Conservation (phyloP, 1,140 invertebrate genomes). For the Thaumetopoea pityocampa region DNA sequence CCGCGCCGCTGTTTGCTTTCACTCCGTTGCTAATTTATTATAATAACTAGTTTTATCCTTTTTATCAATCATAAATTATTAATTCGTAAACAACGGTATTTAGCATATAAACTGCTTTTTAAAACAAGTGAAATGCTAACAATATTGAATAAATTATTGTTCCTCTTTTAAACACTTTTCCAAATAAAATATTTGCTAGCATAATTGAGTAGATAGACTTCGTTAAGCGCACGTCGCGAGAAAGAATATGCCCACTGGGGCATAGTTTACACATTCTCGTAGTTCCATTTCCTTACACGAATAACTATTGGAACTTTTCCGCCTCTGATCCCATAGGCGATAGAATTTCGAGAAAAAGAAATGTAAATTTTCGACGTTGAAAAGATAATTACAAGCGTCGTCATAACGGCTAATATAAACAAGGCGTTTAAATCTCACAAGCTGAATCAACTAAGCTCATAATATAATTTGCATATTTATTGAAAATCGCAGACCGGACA, state of each 20-base stretch:
- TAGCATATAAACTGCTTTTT: conserved; percentile 43
- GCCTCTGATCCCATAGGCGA: conserved; percentile 11
- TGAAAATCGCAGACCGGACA: conserved; percentile 42
- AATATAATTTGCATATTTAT: conserved; percentile 46
- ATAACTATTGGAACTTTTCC: conserved; percentile 32
- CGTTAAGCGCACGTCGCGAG: background rate
- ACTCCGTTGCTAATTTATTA: conserved; percentile 39
- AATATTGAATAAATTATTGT: conserved; percentile 20
- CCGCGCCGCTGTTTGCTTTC: conserved; percentile 26
- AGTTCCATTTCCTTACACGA: conserved; percentile 31
- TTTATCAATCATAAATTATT: no score
- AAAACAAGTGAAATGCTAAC: conserved; percentile 33
- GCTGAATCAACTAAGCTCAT: conserved; percentile 28
- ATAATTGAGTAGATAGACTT: conserved; percentile 1
- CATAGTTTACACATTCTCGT: conserved; percentile 30
- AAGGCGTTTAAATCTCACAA: conserved; percentile 28
- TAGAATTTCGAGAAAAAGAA: conserved; percentile 16
- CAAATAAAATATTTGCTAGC: conserved; percentile 3
- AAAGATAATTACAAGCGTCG: conserved; percentile 24
- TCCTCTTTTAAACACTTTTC: conserved; percentile 7
- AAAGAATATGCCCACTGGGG: conserved; percentile 28
- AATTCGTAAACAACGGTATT: no score
- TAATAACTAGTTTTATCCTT: conserved; percentile 39
- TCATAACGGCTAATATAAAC: conserved; percentile 23
- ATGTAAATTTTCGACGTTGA: conserved; percentile 2